Base-by-base conservation (phyloP, 2,113 vertebrate species). In the Paratilapia polleni region DNA sequence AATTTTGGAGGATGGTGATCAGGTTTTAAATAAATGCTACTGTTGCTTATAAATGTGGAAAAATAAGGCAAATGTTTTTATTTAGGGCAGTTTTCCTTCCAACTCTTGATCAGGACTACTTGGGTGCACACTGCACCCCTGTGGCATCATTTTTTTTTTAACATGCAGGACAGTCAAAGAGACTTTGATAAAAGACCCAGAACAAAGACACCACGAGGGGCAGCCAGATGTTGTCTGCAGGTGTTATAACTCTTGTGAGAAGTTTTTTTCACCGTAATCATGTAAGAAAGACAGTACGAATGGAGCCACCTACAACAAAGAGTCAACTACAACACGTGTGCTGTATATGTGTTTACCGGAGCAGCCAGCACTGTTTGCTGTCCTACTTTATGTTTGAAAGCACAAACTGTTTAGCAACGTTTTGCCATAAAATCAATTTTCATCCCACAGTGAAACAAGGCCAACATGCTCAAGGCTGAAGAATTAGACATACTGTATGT, bases 391-490 rank as follows among this genome's bases (percentile, higher is more conserved):
- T 7, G 78, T 64, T n/a, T 49, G 41, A 80, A 73, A 74, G 82
- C 68, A 31, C 38, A 78, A 89, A 87, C 38, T 58, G 57, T 74
- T 63, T 49, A 81, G 81, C 7, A 61, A 74, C 68, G 26, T 36
- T 77, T 80, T 8, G 9, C 73, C 56, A 31, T 77, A 38, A 83
- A 80, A 87, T 83, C 61, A 17, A 13, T 73, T 87, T 79, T 82
- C 62, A 78, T 9, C 14, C 17, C 38, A 43, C n/a, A 78, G 84
- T 74, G 80, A 88, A 92, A 94, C 5, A 77, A 93, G 87, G 88
- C 83, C 92, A 86, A 60, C 5, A 19, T 13, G 85, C 90, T 84
- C 24, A 83, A 41, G 77, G 88, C 85, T 63, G 56, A 26, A 73
- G 82, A 82, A 84, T 91, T 85, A 73, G 87, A 84, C 59, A 63